Percentiles rank a stretch among this genome's conserved stretches.
Evolutionary conservation across 2,113 vertebrate species (phyloP).

Genomic region (Pandion haliaetus): DNA sequence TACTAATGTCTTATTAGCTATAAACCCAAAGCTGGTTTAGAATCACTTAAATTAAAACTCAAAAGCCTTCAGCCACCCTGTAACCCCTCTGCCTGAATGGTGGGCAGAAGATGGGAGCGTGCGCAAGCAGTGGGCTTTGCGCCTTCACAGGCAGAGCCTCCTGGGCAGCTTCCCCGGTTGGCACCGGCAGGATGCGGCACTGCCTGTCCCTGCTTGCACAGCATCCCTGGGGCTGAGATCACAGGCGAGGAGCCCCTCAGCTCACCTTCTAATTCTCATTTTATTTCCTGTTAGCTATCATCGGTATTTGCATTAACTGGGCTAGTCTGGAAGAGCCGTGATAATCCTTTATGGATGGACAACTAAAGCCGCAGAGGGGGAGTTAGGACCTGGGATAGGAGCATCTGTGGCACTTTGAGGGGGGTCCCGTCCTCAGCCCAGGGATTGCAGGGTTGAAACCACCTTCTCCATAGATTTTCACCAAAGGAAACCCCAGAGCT

Average conservation of each 20-base stretch:
- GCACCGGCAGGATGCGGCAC: accelerated
- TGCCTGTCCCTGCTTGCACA: neutral
- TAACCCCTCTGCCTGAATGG: neutral
- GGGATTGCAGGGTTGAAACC: neutral
- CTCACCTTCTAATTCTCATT: neutral
- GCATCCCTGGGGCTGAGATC: accelerated
- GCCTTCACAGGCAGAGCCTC: neutral
- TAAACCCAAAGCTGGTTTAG: constrained; percentile 66
- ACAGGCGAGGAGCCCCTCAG: neutral
- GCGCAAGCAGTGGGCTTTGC: neutral
- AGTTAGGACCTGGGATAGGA: neutral
- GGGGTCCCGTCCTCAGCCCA: accelerated
- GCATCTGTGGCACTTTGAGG: neutral
- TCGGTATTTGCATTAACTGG: neutral
- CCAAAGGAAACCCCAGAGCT: neutral
- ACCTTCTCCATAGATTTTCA: neutral
- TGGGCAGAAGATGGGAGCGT: accelerated
- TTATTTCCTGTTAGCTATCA: neutral
- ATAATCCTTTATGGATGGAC: neutral
- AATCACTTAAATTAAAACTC: constrained; percentile 64
- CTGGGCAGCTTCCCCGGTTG: neutral
- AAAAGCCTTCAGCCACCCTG: constrained; percentile 19
- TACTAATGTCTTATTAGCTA: constrained; percentile 70
- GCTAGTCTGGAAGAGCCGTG: neutral
- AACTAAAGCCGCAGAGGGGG: neutral